Conservation (phyloP, 2,888 invertebrate species). For the Lepidocyrtoides sp. region DNA sequence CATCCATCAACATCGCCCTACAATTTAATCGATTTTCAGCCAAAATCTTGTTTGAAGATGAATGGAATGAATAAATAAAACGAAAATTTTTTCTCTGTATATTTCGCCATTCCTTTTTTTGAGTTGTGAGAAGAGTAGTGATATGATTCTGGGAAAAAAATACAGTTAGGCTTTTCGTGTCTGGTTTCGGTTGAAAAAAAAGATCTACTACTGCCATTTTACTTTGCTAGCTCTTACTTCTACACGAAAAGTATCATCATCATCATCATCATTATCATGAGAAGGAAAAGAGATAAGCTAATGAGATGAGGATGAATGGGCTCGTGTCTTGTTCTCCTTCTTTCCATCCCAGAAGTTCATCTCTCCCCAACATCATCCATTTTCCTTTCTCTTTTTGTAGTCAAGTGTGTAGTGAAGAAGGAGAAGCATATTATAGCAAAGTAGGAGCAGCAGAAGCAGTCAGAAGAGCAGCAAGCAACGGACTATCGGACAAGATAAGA, state of each 20-base stretch:
- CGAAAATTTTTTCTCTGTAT: not conserved
- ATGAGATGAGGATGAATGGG: conserved; percentile 76
- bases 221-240: too few relatives aligned
- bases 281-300: conserved; percentile 64
- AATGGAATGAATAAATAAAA: not conserved
- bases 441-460: conserved; percentile 13
- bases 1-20: not conserved
- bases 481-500: conserved; percentile 60
- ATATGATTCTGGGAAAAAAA: too few relatives aligned
- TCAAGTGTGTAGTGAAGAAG: conserved; percentile 46
- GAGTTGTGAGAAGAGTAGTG: too few relatives aligned
- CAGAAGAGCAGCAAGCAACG: conserved; percentile 10
- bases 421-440: not conserved
- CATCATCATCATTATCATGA: not conserved
- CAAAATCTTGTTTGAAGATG: not conserved
- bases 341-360: conserved; percentile 55
- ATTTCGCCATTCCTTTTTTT: not conserved
- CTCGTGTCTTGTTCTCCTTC: conserved; percentile 54
- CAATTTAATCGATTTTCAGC: conserved; percentile 22
- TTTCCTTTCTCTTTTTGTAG: conserved; percentile 61
- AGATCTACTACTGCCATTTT: not conserved
- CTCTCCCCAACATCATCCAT: conserved; percentile 49
- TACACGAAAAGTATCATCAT: conserved; percentile 32
- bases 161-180: not conserved
- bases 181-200: not conserved